Percentiles rank a stretch among this genome's conserved stretches.
Conservation (phyloP, 1,140 invertebrate species). For the Drosophila lowei region DNA sequence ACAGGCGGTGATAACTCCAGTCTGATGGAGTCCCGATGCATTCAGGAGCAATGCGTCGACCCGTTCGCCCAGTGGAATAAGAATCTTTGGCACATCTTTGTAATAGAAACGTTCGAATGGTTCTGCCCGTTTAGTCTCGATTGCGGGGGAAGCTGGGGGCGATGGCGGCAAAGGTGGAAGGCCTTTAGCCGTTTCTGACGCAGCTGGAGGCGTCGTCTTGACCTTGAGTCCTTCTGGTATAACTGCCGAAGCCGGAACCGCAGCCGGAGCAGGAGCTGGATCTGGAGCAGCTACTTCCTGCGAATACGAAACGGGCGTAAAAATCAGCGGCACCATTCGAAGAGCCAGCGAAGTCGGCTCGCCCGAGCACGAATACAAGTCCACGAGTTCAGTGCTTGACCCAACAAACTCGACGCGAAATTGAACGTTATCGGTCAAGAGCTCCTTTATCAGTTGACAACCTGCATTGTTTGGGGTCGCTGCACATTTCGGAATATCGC, state of each 20-base stretch:
- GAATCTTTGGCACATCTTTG: constrained; percentile 16
- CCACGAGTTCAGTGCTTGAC: constrained; percentile 1
- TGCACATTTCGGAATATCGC: constrained; percentile 31
- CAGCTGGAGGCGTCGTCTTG: background rate
- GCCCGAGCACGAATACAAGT: constrained; percentile 23
- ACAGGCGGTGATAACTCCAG: constrained; percentile 44
- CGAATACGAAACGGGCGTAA: constrained; percentile 5
- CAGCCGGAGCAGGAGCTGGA: background rate
- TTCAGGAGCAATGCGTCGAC: constrained; percentile 16
- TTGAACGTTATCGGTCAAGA: constrained; percentile 1
- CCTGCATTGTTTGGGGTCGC: constrained; percentile 36
- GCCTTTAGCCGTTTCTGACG: background rate
- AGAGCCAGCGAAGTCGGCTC: constrained; percentile 32
- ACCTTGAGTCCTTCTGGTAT: too few species aligned
- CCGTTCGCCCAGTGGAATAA: constrained; percentile 29
- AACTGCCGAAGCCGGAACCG: background rate
- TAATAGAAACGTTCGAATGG: constrained; percentile 32
- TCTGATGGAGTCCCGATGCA: background rate
- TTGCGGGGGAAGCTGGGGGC: constrained; percentile 29
- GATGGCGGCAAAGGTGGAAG: constrained; percentile 36
- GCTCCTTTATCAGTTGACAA: constrained; percentile 9
- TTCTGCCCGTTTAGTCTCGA: background rate
- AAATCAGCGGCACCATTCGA: constrained; percentile 48
- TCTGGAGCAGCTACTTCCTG: constrained; percentile 1
- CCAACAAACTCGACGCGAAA: constrained; percentile 20